Conservation (phyloP, 2,113 vertebrate genomes). For the Hydropotes inermis region DNA sequence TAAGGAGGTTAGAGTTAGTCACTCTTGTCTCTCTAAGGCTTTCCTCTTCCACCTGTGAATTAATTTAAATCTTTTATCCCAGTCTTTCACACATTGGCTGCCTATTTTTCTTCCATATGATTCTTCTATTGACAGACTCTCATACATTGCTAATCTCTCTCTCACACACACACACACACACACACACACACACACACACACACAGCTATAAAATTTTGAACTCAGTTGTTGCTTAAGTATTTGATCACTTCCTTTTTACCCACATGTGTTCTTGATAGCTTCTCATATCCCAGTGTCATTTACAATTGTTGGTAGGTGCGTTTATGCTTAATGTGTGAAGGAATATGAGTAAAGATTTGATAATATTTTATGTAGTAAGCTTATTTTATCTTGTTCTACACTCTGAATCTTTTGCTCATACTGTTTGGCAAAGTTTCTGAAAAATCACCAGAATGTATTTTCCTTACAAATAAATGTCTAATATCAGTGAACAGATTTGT, state of each 20-base stretch:
- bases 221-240: not conserved
- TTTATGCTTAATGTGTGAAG: not conserved
- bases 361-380: not conserved
- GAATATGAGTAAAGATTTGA: not conserved
- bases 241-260: not conserved
- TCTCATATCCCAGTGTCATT: not conserved
- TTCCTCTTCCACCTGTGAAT: not conserved
- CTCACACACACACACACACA: not conserved
- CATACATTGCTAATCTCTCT: not conserved
- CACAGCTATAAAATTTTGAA: not conserved
- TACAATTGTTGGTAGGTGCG: not conserved
- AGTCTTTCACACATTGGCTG: not conserved
- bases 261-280: not conserved
- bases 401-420: not conserved
- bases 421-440: constrained; percentile 27
- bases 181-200: not conserved
- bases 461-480: not conserved
- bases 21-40: not conserved
- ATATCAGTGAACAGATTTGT: not conserved
- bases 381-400: not conserved
- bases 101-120: not conserved
- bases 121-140: not conserved
- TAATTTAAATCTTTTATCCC: not conserved
- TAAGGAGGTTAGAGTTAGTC: not conserved
- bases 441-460: not conserved